Conservation (phyloP, 2,888 invertebrate genomes). For the Kryphioiulus occultus region DNA sequence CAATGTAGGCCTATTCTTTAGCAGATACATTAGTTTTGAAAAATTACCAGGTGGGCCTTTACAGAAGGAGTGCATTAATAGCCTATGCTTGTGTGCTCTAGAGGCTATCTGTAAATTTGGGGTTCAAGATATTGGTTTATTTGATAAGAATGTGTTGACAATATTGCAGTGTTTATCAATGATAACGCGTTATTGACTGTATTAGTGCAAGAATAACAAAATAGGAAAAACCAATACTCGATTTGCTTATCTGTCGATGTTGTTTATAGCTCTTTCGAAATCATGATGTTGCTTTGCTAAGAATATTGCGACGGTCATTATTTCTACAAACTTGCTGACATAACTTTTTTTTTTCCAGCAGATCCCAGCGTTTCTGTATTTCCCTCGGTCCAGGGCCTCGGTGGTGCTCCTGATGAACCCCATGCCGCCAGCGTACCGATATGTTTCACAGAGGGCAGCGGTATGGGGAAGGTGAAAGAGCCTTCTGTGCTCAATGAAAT, state of each 20-base stretch:
- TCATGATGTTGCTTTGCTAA: not conserved
- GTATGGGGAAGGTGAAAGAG: slow-evolving; percentile 74
- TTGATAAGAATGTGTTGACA: slow-evolving; percentile 26
- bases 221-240: not conserved
- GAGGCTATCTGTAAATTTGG: not conserved
- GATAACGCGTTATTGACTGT: not conserved
- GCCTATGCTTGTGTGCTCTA: not conserved
- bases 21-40: no score
- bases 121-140: not conserved
- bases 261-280: not conserved
- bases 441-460: slow-evolving; percentile 73
- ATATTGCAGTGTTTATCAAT: not conserved
- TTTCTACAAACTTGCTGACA: not conserved
- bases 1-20: no score
- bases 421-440: slow-evolving; percentile 75
- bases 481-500: slow-evolving; percentile 68
- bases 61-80: no score
- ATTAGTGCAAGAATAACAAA: not conserved
- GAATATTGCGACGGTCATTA: not conserved
- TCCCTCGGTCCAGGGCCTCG: slow-evolving; percentile 99
- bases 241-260: not conserved
- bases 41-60: no score
- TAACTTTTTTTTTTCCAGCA: slow-evolving; percentile 45
- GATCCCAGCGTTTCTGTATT: slow-evolving; percentile 67
- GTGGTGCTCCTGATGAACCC: slow-evolving; percentile 99